Conservation (phyloP, 2,888 invertebrate species). For the Dinocampus coccinellae region DNA sequence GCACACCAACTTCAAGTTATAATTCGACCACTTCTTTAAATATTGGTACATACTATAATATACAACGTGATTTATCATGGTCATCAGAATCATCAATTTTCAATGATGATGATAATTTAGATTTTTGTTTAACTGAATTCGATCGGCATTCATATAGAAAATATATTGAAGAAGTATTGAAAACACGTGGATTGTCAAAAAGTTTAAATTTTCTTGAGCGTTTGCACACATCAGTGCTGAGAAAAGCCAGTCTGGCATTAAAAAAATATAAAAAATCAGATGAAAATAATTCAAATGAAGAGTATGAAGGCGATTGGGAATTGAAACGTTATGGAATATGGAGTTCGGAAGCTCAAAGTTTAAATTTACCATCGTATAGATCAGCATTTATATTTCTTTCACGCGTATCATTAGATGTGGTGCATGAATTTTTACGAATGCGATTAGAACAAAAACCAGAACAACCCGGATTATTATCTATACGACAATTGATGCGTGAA, state of each 20-base stretch:
- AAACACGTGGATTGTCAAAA: conserved; percentile 87
- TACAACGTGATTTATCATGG: conserved; percentile 39
- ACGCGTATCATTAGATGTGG: conserved; percentile 89
- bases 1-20: not conserved
- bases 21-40: not conserved
- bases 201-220: conserved; percentile 84
- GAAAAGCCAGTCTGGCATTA: conserved; percentile 80
- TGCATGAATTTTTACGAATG: conserved; percentile 90
- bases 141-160: conserved; percentile 72
- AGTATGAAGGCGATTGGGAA: conserved; percentile 71
- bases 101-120: conserved; percentile 55
- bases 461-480: conserved; percentile 87
- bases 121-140: conserved; percentile 61
- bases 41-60: not conserved
- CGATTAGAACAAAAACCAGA: conserved; percentile 86
- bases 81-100: conserved; percentile 55
- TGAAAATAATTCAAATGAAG: conserved; percentile 49
- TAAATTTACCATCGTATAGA: conserved; percentile 88
- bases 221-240: conserved; percentile 77
- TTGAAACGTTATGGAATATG: conserved; percentile 80
- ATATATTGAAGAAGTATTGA: conserved; percentile 89
- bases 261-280: conserved; percentile 71
- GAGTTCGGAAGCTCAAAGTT: conserved; percentile 81
- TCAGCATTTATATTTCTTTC: conserved; percentile 88
- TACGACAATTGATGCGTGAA: conserved; percentile 91